phyloP scores from a whole-genome alignment of 2,797 vertebrate species.

The Rachycentron canadum region DNA sequence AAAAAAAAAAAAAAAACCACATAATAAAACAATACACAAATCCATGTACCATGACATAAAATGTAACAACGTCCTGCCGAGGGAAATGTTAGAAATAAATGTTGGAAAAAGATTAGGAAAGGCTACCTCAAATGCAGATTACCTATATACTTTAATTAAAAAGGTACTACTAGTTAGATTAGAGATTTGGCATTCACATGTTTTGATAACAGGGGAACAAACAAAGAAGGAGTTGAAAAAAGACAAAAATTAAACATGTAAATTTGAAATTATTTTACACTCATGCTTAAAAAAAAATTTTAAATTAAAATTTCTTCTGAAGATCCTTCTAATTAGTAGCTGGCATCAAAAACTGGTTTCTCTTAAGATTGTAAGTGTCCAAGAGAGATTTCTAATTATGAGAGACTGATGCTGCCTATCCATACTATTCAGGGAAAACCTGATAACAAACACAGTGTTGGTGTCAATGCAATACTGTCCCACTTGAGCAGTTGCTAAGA shows the following conservation, averaged over 20 bases:
- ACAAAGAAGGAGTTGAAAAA: neutral
- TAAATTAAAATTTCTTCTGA: neutral
- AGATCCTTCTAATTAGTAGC: neutral
- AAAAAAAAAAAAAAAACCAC: no score
- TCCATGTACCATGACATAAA: no score
- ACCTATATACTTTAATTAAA: neutral
- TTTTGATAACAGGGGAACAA: neutral
- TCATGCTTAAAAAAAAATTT: neutral
- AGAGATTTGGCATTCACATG: neutral
- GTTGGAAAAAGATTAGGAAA: neutral
- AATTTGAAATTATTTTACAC: neutral
- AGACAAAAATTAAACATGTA: neutral
- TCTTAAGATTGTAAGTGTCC: no score
- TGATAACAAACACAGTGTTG: slow-evolving; percentile 57
- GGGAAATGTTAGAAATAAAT: neutral
- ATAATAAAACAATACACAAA: no score
- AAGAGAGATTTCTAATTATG: neutral
- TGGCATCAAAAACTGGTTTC: neutral
- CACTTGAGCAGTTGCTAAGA: slow-evolving; percentile 78
- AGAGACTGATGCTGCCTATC: slow-evolving; percentile 6
- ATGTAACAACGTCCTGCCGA: neutral
- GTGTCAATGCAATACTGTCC: slow-evolving; percentile 61
- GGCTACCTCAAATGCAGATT: no score
- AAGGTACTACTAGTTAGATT: neutral
- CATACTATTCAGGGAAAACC: neutral